A percentile compares a stretch with the other conserved stretches of the same genome.
phyloP scores from a whole-genome alignment of 2,888 invertebrate species.

The Apamea epomidion region DNA sequence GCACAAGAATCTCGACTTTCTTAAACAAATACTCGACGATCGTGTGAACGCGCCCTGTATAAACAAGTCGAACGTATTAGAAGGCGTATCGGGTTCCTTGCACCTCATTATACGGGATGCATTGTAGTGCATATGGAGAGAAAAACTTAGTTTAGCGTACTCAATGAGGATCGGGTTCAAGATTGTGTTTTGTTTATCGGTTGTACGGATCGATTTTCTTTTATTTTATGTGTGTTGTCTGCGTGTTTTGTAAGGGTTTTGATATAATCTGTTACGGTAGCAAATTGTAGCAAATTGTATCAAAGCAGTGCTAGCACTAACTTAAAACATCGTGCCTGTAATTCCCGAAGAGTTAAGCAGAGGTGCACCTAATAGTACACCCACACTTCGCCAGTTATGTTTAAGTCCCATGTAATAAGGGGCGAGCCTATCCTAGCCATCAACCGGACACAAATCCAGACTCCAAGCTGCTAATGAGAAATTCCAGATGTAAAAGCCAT shows the following conservation, averaged over 20 bases:
- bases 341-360: background rate
- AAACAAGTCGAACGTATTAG: constrained; percentile 67
- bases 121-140: constrained; percentile 44
- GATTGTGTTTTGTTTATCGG: constrained; percentile 41
- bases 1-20: constrained; percentile 28
- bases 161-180: constrained; percentile 6
- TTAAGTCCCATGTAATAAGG: background rate
- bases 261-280: background rate
- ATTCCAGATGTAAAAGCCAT: background rate
- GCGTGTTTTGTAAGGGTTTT: background rate
- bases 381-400: background rate
- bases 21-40: constrained; percentile 59
- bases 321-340: background rate
- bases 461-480: background rate
- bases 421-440: background rate
- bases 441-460: background rate
- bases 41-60: constrained; percentile 56
- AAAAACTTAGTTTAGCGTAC: constrained; percentile 43
- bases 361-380: background rate
- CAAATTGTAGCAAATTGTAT: background rate
- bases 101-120: constrained; percentile 58
- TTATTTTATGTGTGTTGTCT: background rate
- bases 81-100: constrained; percentile 48
- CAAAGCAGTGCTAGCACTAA: background rate
- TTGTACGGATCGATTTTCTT: background rate